Conservation (phyloP, 1,140 invertebrate genomes). For the Danaus plexippus region DNA sequence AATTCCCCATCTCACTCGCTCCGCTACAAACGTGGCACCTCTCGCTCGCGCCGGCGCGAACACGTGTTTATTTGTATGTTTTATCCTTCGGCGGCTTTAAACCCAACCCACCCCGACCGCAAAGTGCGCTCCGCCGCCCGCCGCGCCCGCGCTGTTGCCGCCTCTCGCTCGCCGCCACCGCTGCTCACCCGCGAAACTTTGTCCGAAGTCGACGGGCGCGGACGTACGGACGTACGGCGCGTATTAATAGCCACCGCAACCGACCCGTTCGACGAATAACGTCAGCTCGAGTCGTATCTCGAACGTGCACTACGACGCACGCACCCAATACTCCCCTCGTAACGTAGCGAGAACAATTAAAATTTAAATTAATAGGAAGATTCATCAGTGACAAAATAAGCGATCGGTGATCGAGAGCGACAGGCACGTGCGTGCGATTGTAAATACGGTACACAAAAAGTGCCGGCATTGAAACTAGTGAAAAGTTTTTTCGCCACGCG, state of each 20-base stretch:
- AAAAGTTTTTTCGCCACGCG: slow-evolving; percentile 66
- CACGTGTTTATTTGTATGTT: slow-evolving; percentile 75
- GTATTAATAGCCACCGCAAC: slow-evolving; percentile 67
- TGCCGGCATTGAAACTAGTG: slow-evolving; percentile 68
- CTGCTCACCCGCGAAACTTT: slow-evolving; percentile 64
- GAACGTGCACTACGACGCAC: slow-evolving; percentile 46
- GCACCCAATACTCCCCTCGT: slow-evolving; percentile 32
- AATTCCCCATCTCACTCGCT: slow-evolving; percentile 47
- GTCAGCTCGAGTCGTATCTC: slow-evolving; percentile 47
- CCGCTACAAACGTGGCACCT: slow-evolving; percentile 37
- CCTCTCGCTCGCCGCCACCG: slow-evolving; percentile 60
- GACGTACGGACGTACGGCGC: slow-evolving; percentile 64
- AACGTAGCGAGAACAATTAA: slow-evolving; percentile 21
- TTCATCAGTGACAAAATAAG: slow-evolving; percentile 30
- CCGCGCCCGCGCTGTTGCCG: slow-evolving; percentile 60
- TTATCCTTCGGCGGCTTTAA: slow-evolving; percentile 74
- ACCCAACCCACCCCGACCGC: slow-evolving; percentile 72
- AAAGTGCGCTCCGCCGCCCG: slow-evolving; percentile 66
- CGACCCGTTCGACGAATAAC: slow-evolving; percentile 30
- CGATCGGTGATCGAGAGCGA: slow-evolving; percentile 40
- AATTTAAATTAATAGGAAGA: slow-evolving; percentile 30
- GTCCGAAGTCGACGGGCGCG: slow-evolving; percentile 65
- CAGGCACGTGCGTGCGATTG: slow-evolving; percentile 55
- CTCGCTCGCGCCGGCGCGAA: slow-evolving; percentile 71
- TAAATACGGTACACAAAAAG: slow-evolving; percentile 63